Conservation (phyloP, 2,113 vertebrate species). For the Gasterosteus aculeatus region DNA sequence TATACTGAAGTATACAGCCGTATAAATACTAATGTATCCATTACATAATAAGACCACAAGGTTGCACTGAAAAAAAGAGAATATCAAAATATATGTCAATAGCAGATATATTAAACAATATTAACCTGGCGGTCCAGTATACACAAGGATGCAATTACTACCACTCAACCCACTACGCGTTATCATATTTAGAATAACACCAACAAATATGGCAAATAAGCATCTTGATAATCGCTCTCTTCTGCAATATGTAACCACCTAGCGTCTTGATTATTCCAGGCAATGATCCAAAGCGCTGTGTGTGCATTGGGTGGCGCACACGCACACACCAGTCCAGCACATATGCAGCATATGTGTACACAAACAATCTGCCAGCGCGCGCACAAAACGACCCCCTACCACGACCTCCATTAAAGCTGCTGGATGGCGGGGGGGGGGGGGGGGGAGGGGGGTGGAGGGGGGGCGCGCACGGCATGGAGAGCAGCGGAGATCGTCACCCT, state of each 20-base stretch:
- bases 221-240: background rate
- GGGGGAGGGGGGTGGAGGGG: too few species aligned
- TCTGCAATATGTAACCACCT: slow-evolving; percentile 4
- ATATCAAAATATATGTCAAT: background rate
- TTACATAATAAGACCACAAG: background rate
- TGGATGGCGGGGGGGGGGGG: background rate
- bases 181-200: background rate
- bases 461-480: background rate
- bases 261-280: slow-evolving; percentile 21
- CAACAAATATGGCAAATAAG: background rate
- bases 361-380: slow-evolving; percentile 44
- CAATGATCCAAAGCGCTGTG: slow-evolving; percentile 8
- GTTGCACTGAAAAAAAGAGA: background rate
- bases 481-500: slow-evolving; percentile 28
- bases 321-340: slow-evolving; percentile 2
- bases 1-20: too few species aligned
- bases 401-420: slow-evolving; percentile 61
- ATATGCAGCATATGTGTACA: slow-evolving; percentile 18
- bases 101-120: background rate
- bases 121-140: background rate
- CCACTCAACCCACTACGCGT: background rate
- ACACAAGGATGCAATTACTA: background rate
- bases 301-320: slow-evolving; percentile 8
- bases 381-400: slow-evolving; percentile 47
- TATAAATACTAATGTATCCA: too few species aligned